Evolutionary conservation across 2,888 invertebrate species (phyloP), one percentile per base, ranked within the genome.

Genomic region (Prosopocoilus inquinatus): DNA sequence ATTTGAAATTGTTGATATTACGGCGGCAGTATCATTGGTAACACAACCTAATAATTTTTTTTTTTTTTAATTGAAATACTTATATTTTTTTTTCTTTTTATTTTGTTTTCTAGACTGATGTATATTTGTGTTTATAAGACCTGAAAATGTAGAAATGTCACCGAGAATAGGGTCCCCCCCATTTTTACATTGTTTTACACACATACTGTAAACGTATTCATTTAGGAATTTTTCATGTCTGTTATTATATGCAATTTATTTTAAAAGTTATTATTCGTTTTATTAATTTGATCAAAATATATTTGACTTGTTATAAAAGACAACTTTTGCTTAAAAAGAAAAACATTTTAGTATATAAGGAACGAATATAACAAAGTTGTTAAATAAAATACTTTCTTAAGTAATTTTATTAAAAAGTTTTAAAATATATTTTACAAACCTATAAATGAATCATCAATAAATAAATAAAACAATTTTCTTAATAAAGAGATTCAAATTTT

Each of bases 161-260:
- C 58, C 51, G 59, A 61, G 74, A 71, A 74, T 75, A 73, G 73
- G 73, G 73, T 74, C 71, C 66, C 59, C 59, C 51, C 50, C 32
- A 41, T 41, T 47, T 55, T 57, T 58, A 61, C 53, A 62, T 62
- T 58, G 53, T 58, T 57, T 49, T 50, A 47, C 50, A 51, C 58
- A 58, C 55, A 55, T 58, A 58, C 13, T 13, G 5, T 41, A 32
- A 51, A 50, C 38, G 13, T 35, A 35, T 41, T 41, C 12, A 34
- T 47, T 47, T 47, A 11, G 11, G 20, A 20, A 20, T 43, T 15
- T 9, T 20, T 11, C 9, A 12, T 43, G 16, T 43, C 15, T 43
- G 11, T 38, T 38, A 38, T 8, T 38, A 28, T 5, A 5, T 28
- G 20, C 20, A 5, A 28, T 28, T 3, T 28, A 5, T 28, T 28